Base-by-base conservation (phyloP, 1,140 invertebrate genomes). In the Papilio aristodemus region DNA sequence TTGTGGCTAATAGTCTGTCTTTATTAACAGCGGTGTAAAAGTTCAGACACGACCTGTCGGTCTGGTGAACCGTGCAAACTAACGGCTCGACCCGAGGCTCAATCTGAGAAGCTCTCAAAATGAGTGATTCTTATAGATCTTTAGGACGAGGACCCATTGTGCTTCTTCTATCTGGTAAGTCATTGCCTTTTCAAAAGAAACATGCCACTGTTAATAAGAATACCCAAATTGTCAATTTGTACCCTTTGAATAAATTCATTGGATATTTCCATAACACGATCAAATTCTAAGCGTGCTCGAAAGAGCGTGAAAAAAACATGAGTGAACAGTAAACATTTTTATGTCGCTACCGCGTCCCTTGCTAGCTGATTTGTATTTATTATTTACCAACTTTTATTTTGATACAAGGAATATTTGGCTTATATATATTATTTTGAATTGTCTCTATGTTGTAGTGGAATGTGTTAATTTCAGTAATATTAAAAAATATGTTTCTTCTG, bases 291-390 rank as follows among this genome's bases (percentile, higher is more conserved):
- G 46, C 19, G 46, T 54, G 22, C 17, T 11, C 46, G 46, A 54
- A 54, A 17, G 46, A 54, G 17, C 46, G 46, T 54, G 46, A 54
- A 54, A n/a, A n/a, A 54, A 54, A 54, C 46, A 54, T 54, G 19
- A 25, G 46, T 22, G 46, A 54, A 54, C 46, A 54, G 46, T 54
- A 54, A 54, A 54, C 46, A 54, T 54, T 54, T 54, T 54, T 54
- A 54, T 19, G 22, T 54, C 19, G 9, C 19, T 8, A 17, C 22
- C 19, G 19, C 22, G 46, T 4, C 6, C 41, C 41, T 14, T 54
- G 17, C 9, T 25, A 14, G 19, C 10, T 22, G 46, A 54, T 54
- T 25, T 54, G 17, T 54, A 22, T 54, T 54, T 54, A 54, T 22
- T 54, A 54, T 54, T 22, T 22, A 54, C 46, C 19, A 54, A 54